Evolutionary conservation across 2,113 vertebrate species (phyloP), one percentile per base, ranked within the genome.

Genomic region (Harpagus bidentatus): DNA sequence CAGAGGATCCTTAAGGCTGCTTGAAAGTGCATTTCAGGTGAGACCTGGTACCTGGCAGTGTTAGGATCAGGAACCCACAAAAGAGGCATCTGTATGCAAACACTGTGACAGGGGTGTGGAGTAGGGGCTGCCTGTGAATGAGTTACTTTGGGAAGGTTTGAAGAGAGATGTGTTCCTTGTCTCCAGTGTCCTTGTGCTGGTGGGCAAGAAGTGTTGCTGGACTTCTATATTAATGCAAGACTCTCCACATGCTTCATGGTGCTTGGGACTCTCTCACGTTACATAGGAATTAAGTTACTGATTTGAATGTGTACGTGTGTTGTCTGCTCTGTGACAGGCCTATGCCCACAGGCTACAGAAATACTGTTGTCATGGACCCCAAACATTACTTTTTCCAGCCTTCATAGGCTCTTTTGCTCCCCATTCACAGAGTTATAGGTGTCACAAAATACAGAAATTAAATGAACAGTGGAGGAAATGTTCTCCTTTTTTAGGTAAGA

Each of bases 201-300:
- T 29, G 56, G 45, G 32, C n/a, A 47, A 10, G n/a, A n/a, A 23
- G 48, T 5, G 34, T 5, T 52, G 11, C 42, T 86, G 82, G 26
- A 32, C 23, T 83, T 81, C 20, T 7, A 3, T 45, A 8, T 38
- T 42, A 42, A 29, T 42, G 34, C 48, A 61, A 34, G 59, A 13
- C 20, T 42, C 36, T 55, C 18, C n/a, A 29, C 0, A 0, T 29
- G 65, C 56, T 85, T 38, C 2, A 1, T 43, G 71, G 21, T 34
- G 23, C 26, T 15, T 34, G 74, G 61, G 26, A 47, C 25, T 67
- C 72, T 43, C 16, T 22, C 52, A 15, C 2, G 1, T 48, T 72
- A 40, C 15, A 3, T 3, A 13, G 18, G 16, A 56, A 71, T 88
- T 26, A 16, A 67, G 31, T 59, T 79, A 13, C 17, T 61, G 15